Percentiles rank a stretch among this genome's conserved stretches.
Conservation (phyloP, 2,797 vertebrate species). For the Buceros bicornis region DNA sequence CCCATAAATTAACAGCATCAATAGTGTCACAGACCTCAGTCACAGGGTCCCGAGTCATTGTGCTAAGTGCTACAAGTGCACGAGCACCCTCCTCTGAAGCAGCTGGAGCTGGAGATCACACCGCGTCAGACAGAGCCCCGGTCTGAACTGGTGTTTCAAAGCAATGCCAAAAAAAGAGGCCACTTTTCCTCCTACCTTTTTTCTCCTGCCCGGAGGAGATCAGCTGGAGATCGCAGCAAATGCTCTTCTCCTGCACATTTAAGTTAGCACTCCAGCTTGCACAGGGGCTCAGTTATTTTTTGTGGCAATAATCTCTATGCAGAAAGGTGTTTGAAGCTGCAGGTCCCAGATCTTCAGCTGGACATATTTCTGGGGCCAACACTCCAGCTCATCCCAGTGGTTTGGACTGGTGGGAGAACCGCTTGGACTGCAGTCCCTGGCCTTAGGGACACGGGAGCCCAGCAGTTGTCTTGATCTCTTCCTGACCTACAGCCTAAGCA, state of each 20-base stretch:
- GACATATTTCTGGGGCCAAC: background rate
- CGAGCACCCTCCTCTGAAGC: background rate
- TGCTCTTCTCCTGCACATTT: background rate
- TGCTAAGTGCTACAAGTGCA: background rate
- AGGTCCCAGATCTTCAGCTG: background rate
- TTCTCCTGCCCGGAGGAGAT: background rate
- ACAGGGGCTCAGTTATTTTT: background rate
- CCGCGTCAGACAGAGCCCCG: background rate
- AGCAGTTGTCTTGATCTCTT: too few species aligned
- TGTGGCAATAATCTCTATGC: background rate
- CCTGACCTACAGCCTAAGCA: background rate
- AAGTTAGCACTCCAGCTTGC: background rate
- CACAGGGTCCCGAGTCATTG: background rate
- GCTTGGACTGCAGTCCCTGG: background rate
- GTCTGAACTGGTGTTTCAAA: background rate
- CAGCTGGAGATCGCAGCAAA: background rate
- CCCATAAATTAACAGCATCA: conserved; percentile 6
- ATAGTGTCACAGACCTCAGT: background rate
- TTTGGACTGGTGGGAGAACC: background rate
- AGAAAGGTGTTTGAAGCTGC: background rate
- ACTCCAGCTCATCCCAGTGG: background rate
- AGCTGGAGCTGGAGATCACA: conserved; percentile 13
- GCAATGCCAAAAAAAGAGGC: background rate
- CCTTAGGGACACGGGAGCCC: rapidly evolving
- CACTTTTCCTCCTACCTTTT: too few species aligned